These are phyloP conservation scores for Oryzaephilus surinamensis DNA, from an alignment of 1,140 invertebrate species.

Conservation along the genomic window DNA sequence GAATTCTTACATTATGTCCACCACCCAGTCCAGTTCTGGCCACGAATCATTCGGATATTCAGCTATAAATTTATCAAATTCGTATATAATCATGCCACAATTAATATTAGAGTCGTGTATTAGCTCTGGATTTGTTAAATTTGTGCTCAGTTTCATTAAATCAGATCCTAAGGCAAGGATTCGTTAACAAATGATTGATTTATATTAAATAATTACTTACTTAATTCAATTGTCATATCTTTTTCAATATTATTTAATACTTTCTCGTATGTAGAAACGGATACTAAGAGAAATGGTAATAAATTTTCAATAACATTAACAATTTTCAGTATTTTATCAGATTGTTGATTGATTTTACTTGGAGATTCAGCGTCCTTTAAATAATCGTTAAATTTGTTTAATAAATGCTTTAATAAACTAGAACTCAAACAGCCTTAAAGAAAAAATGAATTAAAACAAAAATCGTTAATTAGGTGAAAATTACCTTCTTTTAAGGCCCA, in stretches of 20 bases:
- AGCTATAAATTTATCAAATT: constrained; percentile 41
- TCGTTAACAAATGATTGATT: neutral
- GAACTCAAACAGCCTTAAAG: constrained; percentile 18
- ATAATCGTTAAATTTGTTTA: constrained; percentile 25
- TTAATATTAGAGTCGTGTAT: constrained; percentile 41
- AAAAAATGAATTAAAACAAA: constrained; percentile 3
- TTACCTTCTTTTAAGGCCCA: constrained; percentile 44
- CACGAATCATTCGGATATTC: constrained; percentile 36
- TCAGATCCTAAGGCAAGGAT: constrained; percentile 37
- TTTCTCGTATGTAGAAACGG: constrained; percentile 35
- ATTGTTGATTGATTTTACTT: constrained; percentile 17
- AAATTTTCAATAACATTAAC: constrained; percentile 39
- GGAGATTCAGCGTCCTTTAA: constrained; percentile 26
- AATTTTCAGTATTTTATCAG: constrained; percentile 24
- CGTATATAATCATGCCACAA: constrained; percentile 40
- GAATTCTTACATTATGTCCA: constrained; percentile 40
- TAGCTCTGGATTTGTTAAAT: constrained; percentile 42
- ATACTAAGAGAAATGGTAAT: constrained; percentile 43
- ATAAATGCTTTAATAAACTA: constrained; percentile 25
- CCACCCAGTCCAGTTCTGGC: constrained; percentile 45
- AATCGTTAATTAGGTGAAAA: constrained; percentile 3
- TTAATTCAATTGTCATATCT: constrained; percentile 35
- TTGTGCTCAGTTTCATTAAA: constrained; percentile 36
- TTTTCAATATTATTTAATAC: constrained; percentile 35
- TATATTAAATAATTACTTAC: constrained; percentile 26